These are phyloP conservation scores for Setophaga kirtlandii DNA, from an alignment of 2,113 vertebrate species.

Conservation along the genomic window DNA sequence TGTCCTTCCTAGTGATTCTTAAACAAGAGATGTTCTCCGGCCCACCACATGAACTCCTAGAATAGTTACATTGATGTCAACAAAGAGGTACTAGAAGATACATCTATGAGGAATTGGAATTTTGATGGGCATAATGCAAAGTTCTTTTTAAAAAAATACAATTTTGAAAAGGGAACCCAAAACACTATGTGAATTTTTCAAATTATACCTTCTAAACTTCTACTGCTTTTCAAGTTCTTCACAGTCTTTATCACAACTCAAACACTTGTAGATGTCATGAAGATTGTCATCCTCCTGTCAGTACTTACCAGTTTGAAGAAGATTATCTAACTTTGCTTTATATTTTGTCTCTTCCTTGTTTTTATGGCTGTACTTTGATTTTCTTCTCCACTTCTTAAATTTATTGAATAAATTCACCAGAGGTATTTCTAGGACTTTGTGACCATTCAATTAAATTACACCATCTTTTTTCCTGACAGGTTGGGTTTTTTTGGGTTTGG, in stretches of 20 bases:
- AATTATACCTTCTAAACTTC: not conserved
- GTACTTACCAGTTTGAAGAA: not conserved
- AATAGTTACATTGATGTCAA: not conserved
- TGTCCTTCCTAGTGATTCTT: not conserved
- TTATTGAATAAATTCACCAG: not conserved
- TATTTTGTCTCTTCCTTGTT: not conserved
- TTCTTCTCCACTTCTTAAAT: not conserved
- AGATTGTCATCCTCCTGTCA: not conserved
- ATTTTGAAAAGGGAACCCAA: not conserved
- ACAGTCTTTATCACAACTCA: not conserved
- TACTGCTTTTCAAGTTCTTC: not conserved
- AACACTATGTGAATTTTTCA: not conserved
- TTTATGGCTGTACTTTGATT: not conserved
- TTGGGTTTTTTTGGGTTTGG: too few species aligned
- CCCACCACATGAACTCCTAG: not conserved
- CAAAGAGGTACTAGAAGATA: not conserved
- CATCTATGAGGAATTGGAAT: not conserved
- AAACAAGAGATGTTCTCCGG: not conserved
- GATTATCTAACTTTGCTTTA: not conserved
- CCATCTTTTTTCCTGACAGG: not conserved
- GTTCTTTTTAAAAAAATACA: not conserved
- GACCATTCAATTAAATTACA: not conserved
- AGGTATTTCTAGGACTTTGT: not conserved
- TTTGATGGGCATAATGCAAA: not conserved
- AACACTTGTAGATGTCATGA: not conserved